Evolutionary conservation across 2,888 invertebrate genomes (phyloP).

Genomic region (Phyllotreta striolata): DNA sequence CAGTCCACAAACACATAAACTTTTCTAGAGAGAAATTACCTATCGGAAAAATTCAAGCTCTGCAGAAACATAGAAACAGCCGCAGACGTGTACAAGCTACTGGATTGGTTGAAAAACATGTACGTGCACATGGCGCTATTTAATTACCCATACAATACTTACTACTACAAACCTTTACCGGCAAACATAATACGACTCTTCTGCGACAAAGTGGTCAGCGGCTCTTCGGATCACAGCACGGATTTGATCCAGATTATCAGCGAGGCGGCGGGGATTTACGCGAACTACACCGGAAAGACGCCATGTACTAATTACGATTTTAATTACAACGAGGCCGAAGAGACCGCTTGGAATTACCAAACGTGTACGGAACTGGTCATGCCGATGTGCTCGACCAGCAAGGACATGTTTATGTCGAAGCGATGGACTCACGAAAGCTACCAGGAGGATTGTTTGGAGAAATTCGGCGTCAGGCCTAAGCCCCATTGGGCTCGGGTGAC

Average conservation of each 20-base stretch:
- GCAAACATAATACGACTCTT: constrained; percentile 79
- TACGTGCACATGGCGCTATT: constrained; percentile 90
- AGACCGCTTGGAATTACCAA: constrained; percentile 84
- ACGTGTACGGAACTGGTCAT: constrained; percentile 96
- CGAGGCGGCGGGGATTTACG: constrained; percentile 76
- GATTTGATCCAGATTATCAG: constrained; percentile 69
- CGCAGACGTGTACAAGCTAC: constrained; percentile 65
- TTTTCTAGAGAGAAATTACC: too few species aligned
- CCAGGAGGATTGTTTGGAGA: too few species aligned
- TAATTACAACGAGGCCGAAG: constrained; percentile 69
- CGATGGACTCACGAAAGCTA: too few species aligned
- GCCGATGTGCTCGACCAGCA: constrained; percentile 80
- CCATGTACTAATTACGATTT: constrained; percentile 74
- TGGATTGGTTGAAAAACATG: constrained; percentile 75
- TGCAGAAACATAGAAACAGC: constrained; percentile 74
- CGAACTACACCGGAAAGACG: constrained; percentile 79
- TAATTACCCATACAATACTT: constrained; percentile 91
- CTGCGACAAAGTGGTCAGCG: constrained; percentile 62
- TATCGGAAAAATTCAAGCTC: constrained; percentile 61
- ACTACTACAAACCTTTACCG: constrained; percentile 84
- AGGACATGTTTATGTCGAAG: constrained; percentile 76
- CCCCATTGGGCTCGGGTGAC: too few species aligned
- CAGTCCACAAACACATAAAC: too few species aligned
- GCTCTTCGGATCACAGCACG: constrained; percentile 51
- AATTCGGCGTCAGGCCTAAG: too few species aligned